These are phyloP conservation scores for Prionace glauca DNA, from an alignment of 2,797 vertebrate species.

Conservation along the genomic window DNA sequence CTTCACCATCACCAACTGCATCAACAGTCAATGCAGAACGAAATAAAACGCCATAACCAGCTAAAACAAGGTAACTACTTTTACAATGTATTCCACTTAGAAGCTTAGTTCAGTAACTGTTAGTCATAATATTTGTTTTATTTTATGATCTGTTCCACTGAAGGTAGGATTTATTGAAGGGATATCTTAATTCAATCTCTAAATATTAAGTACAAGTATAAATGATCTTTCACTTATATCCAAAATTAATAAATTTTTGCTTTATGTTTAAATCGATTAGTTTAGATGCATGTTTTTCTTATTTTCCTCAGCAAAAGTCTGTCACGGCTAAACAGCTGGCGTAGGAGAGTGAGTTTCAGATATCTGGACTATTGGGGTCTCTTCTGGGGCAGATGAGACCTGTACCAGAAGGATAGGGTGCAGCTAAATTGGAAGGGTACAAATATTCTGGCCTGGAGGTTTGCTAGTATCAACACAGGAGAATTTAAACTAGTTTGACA, in stretches of 20 bases:
- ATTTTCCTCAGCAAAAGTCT: background rate
- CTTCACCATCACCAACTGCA: conserved; percentile 56
- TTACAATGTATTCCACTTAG: background rate
- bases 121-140: background rate
- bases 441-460: no score
- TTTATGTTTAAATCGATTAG: background rate
- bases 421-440: no score
- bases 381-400: no score
- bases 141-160: background rate
- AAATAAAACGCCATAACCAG: conserved; percentile 75
- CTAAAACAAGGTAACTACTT: conserved; percentile 74
- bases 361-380: no score
- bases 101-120: background rate
- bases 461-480: no score
- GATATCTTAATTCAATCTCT: background rate
- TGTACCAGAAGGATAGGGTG: no score
- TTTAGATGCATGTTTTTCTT: background rate
- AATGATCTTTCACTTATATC: background rate
- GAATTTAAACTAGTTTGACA: no score
- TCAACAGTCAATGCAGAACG: conserved; percentile 53
- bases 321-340: background rate
- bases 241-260: background rate
- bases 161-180: background rate
- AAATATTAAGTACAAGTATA: background rate
- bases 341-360: no score